phyloP scores from a whole-genome alignment of 1,140 invertebrate species.

The Atopsyche davidsoni region DNA sequence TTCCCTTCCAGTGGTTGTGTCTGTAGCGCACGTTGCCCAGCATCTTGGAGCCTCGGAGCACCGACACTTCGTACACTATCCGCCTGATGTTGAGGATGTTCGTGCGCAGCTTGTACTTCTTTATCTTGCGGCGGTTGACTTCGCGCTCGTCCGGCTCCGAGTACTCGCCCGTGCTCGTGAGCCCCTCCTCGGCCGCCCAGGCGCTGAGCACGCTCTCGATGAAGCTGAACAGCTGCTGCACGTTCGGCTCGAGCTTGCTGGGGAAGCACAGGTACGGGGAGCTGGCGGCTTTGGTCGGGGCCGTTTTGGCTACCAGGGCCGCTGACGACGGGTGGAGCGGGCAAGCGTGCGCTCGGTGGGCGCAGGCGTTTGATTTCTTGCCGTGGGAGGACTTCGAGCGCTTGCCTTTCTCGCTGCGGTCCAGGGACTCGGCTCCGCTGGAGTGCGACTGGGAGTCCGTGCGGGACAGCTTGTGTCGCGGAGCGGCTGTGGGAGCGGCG shows the following conservation, averaged over 20 bases:
- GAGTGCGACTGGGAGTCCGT: slow-evolving; percentile 40
- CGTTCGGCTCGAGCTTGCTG: slow-evolving; percentile 59
- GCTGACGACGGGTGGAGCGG: slow-evolving; percentile 43
- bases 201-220: slow-evolving; percentile 64
- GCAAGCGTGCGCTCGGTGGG: slow-evolving; percentile 43
- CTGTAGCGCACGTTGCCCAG: slow-evolving; percentile 59
- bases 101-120: slow-evolving; percentile 58
- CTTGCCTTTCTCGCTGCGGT: slow-evolving; percentile 38
- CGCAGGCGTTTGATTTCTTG: slow-evolving; percentile 28
- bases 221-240: slow-evolving; percentile 71
- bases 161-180: slow-evolving; percentile 59
- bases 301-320: slow-evolving; percentile 39
- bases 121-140: slow-evolving; percentile 54
- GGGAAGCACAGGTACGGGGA: slow-evolving; percentile 48
- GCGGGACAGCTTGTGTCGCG: slow-evolving; percentile 36
- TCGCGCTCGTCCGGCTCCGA: slow-evolving; percentile 58
- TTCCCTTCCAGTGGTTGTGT: slow-evolving; percentile 68
- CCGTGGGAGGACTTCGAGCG: slow-evolving; percentile 34
- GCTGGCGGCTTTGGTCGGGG: slow-evolving; percentile 37
- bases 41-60: slow-evolving; percentile 54
- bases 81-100: slow-evolving; percentile 57
- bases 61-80: slow-evolving; percentile 59
- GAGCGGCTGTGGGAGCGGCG: slow-evolving; percentile 36
- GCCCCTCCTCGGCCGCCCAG: slow-evolving; percentile 61
- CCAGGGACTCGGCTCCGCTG: slow-evolving; percentile 42